phyloP scores from a whole-genome alignment of 2,113 vertebrate genomes.

The Eolophus roseicapilla region DNA sequence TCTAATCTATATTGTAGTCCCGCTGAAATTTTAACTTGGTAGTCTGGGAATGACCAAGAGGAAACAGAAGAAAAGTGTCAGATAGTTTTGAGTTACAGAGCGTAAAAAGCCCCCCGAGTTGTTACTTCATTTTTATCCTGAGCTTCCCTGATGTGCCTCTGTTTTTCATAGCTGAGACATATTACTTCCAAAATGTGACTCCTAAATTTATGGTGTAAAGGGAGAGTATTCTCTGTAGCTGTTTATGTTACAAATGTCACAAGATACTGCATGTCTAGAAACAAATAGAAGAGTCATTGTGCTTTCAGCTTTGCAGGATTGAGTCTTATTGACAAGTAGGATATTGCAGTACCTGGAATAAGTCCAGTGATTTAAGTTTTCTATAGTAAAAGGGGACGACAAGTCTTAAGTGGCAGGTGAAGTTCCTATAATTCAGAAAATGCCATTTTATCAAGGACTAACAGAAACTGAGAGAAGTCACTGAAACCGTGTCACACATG shows the following conservation, averaged over 20 bases:
- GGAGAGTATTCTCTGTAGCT: not conserved
- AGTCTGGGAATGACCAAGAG: not conserved
- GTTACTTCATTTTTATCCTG: not conserved
- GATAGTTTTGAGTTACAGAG: not conserved
- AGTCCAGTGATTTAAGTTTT: not conserved
- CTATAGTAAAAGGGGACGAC: not conserved
- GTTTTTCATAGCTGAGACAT: not conserved
- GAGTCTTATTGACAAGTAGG: not conserved
- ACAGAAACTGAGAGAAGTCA: not conserved
- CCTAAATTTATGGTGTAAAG: not conserved
- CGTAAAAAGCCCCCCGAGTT: not conserved
- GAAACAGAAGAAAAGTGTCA: not conserved
- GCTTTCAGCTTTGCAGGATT: not conserved
- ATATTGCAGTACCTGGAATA: not conserved
- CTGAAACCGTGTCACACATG: not conserved
- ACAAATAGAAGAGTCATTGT: not conserved
- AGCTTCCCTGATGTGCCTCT: not conserved
- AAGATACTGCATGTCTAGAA: not conserved
- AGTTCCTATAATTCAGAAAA: not conserved
- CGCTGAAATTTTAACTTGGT: not conserved
- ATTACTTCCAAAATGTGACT: not conserved
- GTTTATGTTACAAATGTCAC: not conserved
- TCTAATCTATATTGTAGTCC: not conserved
- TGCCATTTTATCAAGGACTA: not conserved
- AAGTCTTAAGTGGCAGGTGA: not conserved